These are phyloP conservation scores for Alosa sapidissima DNA, from an alignment of 2,797 vertebrate genomes.

Conservation along the genomic window DNA sequence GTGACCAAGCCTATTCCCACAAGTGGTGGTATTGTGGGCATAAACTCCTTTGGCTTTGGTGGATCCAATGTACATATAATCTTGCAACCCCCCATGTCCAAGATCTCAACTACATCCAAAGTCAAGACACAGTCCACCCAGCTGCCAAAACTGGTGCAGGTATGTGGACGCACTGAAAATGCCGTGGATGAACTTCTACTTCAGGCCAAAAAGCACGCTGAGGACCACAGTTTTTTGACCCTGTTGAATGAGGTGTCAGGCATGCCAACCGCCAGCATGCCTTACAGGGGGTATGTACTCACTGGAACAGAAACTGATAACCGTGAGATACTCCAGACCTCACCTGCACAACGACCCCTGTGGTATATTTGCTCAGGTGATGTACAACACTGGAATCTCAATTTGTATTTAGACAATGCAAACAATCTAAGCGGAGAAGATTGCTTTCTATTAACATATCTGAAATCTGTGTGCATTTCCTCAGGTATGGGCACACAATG, in stretches of 20 bases:
- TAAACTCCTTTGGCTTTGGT: conserved; percentile 97
- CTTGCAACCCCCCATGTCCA: conserved; percentile 76
- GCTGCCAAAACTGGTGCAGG: conserved; percentile 77
- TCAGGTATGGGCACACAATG: conserved; percentile 97
- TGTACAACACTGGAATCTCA: not conserved
- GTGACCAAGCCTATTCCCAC: conserved; percentile 81
- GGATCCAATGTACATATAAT: conserved; percentile 94
- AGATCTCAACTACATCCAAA: conserved; percentile 26
- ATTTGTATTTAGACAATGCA: not conserved
- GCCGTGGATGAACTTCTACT: conserved; percentile 77
- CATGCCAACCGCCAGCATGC: conserved; percentile 76
- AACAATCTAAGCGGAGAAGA: not conserved
- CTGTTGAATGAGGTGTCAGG: conserved; percentile 83
- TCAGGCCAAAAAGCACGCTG: conserved; percentile 69
- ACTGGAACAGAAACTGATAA: conserved; percentile 73
- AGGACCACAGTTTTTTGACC: conserved; percentile 74
- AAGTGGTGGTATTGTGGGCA: conserved; percentile 81
- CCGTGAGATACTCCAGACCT: conserved; percentile 78
- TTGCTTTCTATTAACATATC: not conserved
- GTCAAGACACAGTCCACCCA: not conserved
- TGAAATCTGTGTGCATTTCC: conserved; percentile 8
- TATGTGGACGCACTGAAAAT: conserved; percentile 85
- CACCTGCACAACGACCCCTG: conserved; percentile 74
- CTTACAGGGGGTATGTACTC: conserved; percentile 84
- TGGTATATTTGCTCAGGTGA: conserved; percentile 97